Percentiles rank a stretch among this genome's conserved stretches.
Evolutionary conservation across 1,140 invertebrate genomes (phyloP).

Genomic region (Adelges cooleyi): DNA sequence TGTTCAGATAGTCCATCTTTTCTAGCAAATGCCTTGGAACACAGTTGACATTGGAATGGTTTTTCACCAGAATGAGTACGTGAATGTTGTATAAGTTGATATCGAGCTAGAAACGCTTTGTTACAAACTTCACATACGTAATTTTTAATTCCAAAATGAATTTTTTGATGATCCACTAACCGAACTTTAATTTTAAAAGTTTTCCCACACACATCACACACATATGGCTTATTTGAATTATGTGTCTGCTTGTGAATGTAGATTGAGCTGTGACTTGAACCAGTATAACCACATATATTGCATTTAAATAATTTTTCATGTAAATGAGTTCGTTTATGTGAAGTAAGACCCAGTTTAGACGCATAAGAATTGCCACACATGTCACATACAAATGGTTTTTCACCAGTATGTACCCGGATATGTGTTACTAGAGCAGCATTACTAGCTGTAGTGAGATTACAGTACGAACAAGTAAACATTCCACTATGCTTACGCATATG

Average conservation of each 20-base stretch:
- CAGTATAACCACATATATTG: conserved; percentile 76
- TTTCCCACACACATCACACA: conserved; percentile 76
- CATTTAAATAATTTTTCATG: conserved; percentile 85
- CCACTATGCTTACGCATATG: conserved; percentile 26
- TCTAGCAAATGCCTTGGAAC: conserved; percentile 11
- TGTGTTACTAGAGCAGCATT: conserved; percentile 15
- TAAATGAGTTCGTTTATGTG: conserved; percentile 13
- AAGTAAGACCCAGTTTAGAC: conserved; percentile 12
- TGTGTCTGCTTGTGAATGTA: conserved; percentile 89
- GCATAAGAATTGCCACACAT: conserved; percentile 22
- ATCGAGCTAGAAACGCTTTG: conserved; percentile 15
- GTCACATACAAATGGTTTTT: conserved; percentile 22
- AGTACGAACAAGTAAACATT: conserved; percentile 6
- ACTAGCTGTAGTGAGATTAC: conserved; percentile 4
- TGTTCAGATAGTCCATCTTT: conserved; percentile 13
- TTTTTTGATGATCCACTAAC: conserved; percentile 66
- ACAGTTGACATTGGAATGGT: conserved; percentile 15
- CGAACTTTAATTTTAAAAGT: conserved; percentile 88
- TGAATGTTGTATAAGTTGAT: conserved; percentile 18
- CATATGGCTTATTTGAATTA: conserved; percentile 70
- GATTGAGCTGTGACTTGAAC: conserved; percentile 87
- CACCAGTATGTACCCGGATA: conserved; percentile 13
- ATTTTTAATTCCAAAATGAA: conserved; percentile 4
- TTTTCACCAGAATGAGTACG: conserved; percentile 6
- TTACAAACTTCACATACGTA: conserved; percentile 24